Conservation (phyloP, 2,113 vertebrate species). For the Camelus dromedarius region DNA sequence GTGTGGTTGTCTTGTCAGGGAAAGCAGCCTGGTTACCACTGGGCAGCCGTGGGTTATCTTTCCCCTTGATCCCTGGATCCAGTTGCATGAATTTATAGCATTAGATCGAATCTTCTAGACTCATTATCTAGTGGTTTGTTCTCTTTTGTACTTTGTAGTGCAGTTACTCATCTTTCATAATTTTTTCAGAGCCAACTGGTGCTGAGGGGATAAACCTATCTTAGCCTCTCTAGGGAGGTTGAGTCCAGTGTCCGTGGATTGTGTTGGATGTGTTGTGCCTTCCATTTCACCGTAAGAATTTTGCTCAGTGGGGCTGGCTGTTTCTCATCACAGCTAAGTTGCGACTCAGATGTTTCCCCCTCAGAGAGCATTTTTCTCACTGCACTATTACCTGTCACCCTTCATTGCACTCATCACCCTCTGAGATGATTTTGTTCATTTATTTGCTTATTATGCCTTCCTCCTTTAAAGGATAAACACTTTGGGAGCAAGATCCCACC, state of each 20-base stretch:
- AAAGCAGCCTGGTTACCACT: background rate
- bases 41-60: background rate
- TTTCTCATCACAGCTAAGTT: background rate
- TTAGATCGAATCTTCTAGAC: background rate
- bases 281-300: background rate
- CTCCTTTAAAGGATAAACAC: background rate
- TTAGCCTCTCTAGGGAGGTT: background rate
- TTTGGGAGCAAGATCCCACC: background rate
- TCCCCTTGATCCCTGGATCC: background rate
- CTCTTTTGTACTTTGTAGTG: background rate
- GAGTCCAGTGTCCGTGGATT: background rate
- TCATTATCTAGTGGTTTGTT: background rate
- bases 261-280: background rate
- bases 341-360: background rate
- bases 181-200: background rate
- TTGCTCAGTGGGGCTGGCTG: background rate
- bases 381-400: background rate
- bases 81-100: background rate
- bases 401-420: background rate
- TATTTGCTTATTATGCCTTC: background rate
- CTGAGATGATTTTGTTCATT: background rate
- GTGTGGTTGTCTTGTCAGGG: constrained; percentile 9
- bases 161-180: background rate
- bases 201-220: background rate
- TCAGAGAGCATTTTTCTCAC: background rate